A percentile compares a stretch with the other conserved stretches of the same genome.
Evolutionary conservation across 2,113 vertebrate species (phyloP).

Genomic region (Emydura subglobosa): DNA sequence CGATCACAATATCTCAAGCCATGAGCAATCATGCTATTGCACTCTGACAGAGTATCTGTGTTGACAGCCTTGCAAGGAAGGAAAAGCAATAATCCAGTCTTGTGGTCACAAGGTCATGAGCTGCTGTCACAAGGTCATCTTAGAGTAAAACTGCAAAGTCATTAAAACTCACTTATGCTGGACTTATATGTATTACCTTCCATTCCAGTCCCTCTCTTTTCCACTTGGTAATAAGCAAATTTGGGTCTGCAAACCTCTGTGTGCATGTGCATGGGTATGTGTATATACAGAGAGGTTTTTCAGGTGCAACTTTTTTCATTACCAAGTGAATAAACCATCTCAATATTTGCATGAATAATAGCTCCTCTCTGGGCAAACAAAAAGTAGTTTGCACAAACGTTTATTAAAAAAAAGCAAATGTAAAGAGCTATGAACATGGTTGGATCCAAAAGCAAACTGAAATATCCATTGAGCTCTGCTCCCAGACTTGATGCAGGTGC

Average conservation of each 20-base stretch:
- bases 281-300: not conserved
- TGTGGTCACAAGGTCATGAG: slow-evolving; percentile 18
- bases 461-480: not conserved
- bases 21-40: not conserved
- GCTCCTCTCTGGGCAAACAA: not conserved
- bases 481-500: not conserved
- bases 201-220: not conserved
- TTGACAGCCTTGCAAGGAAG: slow-evolving; percentile 11
- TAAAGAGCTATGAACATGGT: not conserved
- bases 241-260: not conserved
- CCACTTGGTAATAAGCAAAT: not conserved
- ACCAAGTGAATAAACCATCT: not conserved
- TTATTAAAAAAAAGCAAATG: not conserved
- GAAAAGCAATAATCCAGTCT: not conserved
- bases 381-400: not conserved
- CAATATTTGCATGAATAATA: not conserved
- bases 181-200: not conserved
- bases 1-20: slow-evolving; percentile 19
- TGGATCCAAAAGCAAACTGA: not conserved
- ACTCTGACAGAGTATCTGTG: not conserved
- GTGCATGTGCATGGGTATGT: too few species aligned
- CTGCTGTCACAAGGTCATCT: slow-evolving; percentile 44
- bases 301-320: not conserved
- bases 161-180: not conserved
- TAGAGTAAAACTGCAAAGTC: not conserved